These are phyloP conservation scores for Rhimphoctona megacephalus DNA, from an alignment of 2,888 invertebrate species.

Conservation along the genomic window DNA sequence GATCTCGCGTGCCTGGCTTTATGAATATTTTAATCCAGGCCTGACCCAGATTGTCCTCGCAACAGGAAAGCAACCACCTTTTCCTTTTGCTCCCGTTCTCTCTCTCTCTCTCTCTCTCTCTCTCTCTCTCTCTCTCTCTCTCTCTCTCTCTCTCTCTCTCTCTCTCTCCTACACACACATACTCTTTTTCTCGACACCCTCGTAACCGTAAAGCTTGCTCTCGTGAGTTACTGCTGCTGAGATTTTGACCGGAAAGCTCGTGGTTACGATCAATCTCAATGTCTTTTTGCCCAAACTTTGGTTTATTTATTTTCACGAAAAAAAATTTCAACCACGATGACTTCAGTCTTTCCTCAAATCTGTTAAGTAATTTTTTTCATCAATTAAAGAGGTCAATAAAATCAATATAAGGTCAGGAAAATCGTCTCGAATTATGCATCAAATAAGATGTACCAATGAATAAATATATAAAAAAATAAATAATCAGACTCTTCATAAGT, in stretches of 20 bases:
- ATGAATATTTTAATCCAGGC: conserved; percentile 83
- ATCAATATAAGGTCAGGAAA: no score
- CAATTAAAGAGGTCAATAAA: no score
- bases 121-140: not conserved
- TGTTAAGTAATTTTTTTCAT: not conserved
- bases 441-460: conserved; percentile 4
- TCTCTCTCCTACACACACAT: not conserved
- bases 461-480: not conserved
- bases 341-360: not conserved
- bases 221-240: conserved; percentile 23
- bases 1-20: conserved; percentile 81
- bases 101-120: conserved; percentile 29
- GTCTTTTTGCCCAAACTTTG: conserved; percentile 5
- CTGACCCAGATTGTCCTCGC: conserved; percentile 82
- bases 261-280: conserved; percentile 41
- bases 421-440: not conserved
- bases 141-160: not conserved
- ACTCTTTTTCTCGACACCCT: conserved; percentile 20
- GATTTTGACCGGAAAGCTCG: conserved; percentile 51
- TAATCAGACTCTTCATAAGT: not conserved
- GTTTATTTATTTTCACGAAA: not conserved
- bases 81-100: not conserved
- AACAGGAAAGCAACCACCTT: conserved; percentile 75
- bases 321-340: not conserved
- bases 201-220: conserved; percentile 46